A percentile compares a stretch with the other conserved stretches of the same genome.
These are phyloP conservation scores for Lasius platythorax DNA, from an alignment of 2,888 invertebrate genomes.

Conservation along the genomic window DNA sequence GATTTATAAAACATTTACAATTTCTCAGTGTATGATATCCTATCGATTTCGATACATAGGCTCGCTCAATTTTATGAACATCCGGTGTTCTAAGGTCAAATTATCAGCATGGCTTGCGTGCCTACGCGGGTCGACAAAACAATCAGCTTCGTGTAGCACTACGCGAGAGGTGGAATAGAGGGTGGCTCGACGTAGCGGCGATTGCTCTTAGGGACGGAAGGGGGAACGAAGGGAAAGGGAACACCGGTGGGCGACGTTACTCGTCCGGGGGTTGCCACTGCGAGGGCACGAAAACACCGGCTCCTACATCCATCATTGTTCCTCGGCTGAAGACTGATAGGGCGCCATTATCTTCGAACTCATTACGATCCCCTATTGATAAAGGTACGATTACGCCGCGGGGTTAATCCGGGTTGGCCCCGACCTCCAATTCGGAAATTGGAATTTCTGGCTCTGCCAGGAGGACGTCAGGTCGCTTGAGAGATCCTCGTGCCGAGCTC, in stretches of 20 bases:
- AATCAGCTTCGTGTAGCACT: conserved; percentile 75
- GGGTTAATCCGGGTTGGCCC: conserved; percentile 74
- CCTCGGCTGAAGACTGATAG: conserved; percentile 83
- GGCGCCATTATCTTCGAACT: conserved; percentile 84
- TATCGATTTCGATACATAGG: conserved; percentile 19
- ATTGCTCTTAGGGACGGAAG: conserved; percentile 10
- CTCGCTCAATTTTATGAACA: conserved; percentile 61
- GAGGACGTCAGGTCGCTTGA: conserved; percentile 79
- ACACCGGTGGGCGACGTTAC: conserved; percentile 60
- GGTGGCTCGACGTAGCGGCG: conserved; percentile 36
- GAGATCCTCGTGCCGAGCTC: conserved; percentile 63
- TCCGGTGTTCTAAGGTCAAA: conserved; percentile 68
- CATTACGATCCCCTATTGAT: conserved; percentile 86
- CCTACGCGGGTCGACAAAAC: conserved; percentile 77
- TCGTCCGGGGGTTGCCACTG: conserved; percentile 63
- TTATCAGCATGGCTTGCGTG: conserved; percentile 75
- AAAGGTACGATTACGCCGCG: conserved; percentile 83
- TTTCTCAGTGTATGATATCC: not conserved
- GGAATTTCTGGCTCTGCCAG: conserved; percentile 82
- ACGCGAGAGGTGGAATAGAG: conserved; percentile 48
- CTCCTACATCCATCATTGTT: conserved; percentile 85
- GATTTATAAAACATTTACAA: not conserved
- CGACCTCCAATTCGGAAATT: conserved; percentile 82
- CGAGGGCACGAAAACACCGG: conserved; percentile 80
- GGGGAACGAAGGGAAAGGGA: conserved; percentile 23